Evolutionary conservation across 2,888 invertebrate species (phyloP).

Genomic region (Meliscaeva auricollis): DNA sequence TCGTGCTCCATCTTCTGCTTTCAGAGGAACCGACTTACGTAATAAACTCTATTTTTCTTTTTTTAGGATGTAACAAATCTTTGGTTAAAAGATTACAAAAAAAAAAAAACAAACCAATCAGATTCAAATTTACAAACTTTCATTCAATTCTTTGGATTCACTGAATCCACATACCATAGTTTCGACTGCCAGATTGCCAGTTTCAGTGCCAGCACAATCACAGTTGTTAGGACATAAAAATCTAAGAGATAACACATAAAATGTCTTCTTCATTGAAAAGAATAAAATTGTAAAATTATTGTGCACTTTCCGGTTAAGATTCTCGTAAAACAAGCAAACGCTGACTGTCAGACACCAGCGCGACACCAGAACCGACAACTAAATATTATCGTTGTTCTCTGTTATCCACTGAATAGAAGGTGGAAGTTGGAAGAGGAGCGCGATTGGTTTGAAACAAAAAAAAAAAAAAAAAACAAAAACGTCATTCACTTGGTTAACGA

Average conservation of each 20-base stretch:
- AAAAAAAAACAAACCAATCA: not conserved
- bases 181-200: slow-evolving; percentile 2
- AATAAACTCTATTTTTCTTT: no score
- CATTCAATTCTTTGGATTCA: slow-evolving; percentile 14
- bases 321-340: slow-evolving; percentile 73
- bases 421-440: slow-evolving; percentile 6
- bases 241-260: slow-evolving; percentile 73
- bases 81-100: not conserved
- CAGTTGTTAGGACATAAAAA: slow-evolving; percentile 64
- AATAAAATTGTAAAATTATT: slow-evolving; percentile 76
- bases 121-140: slow-evolving; percentile 43
- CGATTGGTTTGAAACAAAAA: not conserved
- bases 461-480: not conserved
- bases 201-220: slow-evolving; percentile 14
- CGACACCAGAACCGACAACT: slow-evolving; percentile 61
- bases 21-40: no score
- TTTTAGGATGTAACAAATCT: not conserved
- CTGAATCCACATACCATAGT: slow-evolving; percentile 11
- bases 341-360: slow-evolving; percentile 50
- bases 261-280: slow-evolving; percentile 74
- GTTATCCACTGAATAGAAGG: not conserved
- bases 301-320: slow-evolving; percentile 75
- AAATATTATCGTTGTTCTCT: slow-evolving; percentile 36
- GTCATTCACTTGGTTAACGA: slow-evolving; percentile 64
- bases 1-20: no score